Evolutionary conservation across 2,888 invertebrate species (phyloP).

Genomic region (Cerastis leucographa): DNA sequence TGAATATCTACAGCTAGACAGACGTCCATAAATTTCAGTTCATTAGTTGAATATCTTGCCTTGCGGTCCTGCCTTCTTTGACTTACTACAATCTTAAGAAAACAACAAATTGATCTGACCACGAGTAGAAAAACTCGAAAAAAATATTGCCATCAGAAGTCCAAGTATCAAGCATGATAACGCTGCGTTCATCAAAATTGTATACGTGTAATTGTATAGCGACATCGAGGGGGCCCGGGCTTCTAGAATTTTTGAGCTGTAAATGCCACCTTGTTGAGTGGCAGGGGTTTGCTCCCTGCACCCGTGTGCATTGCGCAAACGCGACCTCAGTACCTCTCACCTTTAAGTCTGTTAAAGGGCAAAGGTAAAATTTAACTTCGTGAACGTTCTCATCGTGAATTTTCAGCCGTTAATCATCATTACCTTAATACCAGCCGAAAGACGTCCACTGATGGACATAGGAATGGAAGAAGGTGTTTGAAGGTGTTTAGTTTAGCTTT

Average conservation of each 20-base stretch:
- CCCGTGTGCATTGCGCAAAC: constrained; percentile 35
- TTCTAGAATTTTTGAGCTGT: constrained; percentile 18
- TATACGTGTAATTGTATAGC: not conserved
- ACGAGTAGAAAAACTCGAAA: not conserved
- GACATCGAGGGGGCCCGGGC: not conserved
- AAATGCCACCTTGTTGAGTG: not conserved
- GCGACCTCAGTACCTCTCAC: not conserved
- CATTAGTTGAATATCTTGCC: not conserved
- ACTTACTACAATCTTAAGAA: not conserved
- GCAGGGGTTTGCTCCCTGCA: constrained; percentile 28
- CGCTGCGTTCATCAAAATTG: not conserved
- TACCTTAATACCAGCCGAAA: not conserved
- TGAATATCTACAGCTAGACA: too few species aligned
- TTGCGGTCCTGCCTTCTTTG: not conserved
- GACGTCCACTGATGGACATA: too few species aligned
- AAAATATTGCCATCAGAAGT: not conserved
- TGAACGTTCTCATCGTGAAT: not conserved
- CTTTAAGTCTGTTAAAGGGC: constrained; percentile 6
- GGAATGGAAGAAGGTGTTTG: too few species aligned
- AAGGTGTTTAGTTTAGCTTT: too few species aligned
- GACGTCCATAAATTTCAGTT: too few species aligned
- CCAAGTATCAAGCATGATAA: constrained; percentile 1
- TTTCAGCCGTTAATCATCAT: not conserved
- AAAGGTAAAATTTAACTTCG: not conserved
- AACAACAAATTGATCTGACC: not conserved